phyloP scores from a whole-genome alignment of 64 coral and sea anemone species.

The Acropora yongei region DNA sequence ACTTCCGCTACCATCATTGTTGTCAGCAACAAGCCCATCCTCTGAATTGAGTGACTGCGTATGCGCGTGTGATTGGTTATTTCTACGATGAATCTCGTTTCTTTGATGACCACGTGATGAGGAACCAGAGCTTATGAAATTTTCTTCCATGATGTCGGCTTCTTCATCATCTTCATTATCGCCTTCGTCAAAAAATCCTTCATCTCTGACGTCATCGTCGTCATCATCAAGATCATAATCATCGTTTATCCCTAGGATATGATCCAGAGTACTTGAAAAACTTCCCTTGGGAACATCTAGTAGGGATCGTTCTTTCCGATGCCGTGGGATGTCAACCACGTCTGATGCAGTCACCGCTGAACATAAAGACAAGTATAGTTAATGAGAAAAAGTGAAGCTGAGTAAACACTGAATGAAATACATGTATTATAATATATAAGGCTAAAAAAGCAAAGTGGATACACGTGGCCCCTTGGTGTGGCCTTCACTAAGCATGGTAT shows the following conservation, averaged over 20 bases:
- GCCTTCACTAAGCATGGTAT: no score
- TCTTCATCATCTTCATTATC: neutral
- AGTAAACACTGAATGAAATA: no score
- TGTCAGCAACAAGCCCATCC: neutral
- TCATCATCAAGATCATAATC: neutral
- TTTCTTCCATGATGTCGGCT: neutral
- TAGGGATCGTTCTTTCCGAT: neutral
- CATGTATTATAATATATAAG: no score
- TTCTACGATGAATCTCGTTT: neutral
- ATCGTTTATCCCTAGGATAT: conserved; percentile 1
- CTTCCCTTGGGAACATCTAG: neutral
- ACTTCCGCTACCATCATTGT: neutral
- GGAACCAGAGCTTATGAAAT: neutral
- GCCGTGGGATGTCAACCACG: neutral
- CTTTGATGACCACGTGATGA: neutral
- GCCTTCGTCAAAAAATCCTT: conserved; percentile 16
- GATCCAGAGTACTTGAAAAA: neutral
- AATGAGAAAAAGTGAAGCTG: no score
- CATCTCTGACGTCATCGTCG: neutral
- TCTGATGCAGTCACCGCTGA: conserved; percentile 6
- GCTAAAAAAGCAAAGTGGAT: no score
- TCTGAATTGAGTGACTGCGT: neutral
- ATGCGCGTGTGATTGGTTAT: neutral
- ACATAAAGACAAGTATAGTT: neutral
- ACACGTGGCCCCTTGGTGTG: no score